Percentiles rank a stretch among this genome's conserved stretches.
phyloP scores from a whole-genome alignment of 2,888 invertebrate genomes.

The Sepiola atlantica region DNA sequence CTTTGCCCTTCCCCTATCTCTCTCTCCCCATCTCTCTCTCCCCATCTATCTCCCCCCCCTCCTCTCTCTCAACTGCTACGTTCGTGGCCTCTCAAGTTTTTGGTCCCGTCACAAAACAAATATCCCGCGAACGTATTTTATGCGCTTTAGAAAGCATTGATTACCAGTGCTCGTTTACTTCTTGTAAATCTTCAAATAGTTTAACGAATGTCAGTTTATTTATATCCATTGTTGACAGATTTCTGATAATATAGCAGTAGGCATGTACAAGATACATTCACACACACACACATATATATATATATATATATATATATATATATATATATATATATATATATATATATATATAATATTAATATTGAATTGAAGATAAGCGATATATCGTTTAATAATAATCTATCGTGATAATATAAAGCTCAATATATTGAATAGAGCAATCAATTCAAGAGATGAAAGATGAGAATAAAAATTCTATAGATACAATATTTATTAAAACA shows the following conservation, averaged over 20 bases:
- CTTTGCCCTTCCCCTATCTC: too few species aligned
- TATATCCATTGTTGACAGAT: background rate
- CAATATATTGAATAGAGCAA: too few species aligned
- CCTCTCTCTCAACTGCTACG: background rate
- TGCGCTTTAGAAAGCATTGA: background rate
- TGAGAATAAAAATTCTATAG: too few species aligned
- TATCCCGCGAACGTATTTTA: background rate
- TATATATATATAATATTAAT: too few species aligned
- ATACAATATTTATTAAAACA: too few species aligned
- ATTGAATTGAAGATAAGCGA: too few species aligned
- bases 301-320: background rate
- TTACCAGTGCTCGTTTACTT: background rate
- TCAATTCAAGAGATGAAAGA: too few species aligned
- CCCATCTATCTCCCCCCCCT: too few species aligned
- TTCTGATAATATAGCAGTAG: background rate
- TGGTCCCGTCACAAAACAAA: background rate
- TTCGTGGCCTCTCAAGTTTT: background rate
- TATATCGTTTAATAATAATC: too few species aligned
- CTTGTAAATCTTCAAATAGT: background rate
- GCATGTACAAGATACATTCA: background rate
- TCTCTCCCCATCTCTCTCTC: too few species aligned
- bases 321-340: too few species aligned
- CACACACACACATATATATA: background rate
- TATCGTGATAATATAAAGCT: too few species aligned
- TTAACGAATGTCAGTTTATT: background rate